Base-by-base conservation (phyloP, 2,888 invertebrate species). In the Artemia sinica region DNA sequence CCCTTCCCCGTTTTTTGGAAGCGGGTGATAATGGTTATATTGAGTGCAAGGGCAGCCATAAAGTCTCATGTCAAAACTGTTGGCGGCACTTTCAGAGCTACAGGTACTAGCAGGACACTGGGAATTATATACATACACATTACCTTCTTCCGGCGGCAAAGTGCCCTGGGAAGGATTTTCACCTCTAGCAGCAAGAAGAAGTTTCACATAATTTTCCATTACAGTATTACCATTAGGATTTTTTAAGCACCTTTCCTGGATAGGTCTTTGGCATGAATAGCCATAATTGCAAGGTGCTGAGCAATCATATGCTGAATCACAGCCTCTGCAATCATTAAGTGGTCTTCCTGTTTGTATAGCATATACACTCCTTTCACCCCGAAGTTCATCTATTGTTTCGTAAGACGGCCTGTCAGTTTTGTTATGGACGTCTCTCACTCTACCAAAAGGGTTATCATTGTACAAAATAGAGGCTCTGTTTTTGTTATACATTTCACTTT, bases 21-120 rank as follows among this genome's bases (percentile, higher is more conserved):
- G 50, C n/a, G 50, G 67, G 50, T 51, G 67, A 65, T 65, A 48
- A 13, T 69, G 58, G 41, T 66, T 65, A 13, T 58, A 65, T 11
- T 50, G 50, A 49, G 12, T n/a, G 28, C 58, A 41, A 14, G 48
- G 58, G 12, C 65, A 67, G n/a, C 70, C 70, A 49, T 69, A 74
- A 70, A 74, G 71, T 50, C 73, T 71, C 10, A 75, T 74, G 49
- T 75, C 75, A 70, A 76, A 76, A 66, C 75, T 75, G 68, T 75
- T 74, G 8, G 75, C 74, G 11, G 75, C 75, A 70, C 74, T 75
- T 69, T 75, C 75, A 41, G 75, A 75, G 67, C 75, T 75, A 70
- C 75, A 75, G 9, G 74, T 73, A 69, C 74, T 74, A 14, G 73
- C 74, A 11, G 63, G 63, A 68, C 72, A 72, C 68, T 73, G 72